These are phyloP conservation scores for Probosciger aterrimus DNA, from an alignment of 2,113 vertebrate species.

Conservation along the genomic window DNA sequence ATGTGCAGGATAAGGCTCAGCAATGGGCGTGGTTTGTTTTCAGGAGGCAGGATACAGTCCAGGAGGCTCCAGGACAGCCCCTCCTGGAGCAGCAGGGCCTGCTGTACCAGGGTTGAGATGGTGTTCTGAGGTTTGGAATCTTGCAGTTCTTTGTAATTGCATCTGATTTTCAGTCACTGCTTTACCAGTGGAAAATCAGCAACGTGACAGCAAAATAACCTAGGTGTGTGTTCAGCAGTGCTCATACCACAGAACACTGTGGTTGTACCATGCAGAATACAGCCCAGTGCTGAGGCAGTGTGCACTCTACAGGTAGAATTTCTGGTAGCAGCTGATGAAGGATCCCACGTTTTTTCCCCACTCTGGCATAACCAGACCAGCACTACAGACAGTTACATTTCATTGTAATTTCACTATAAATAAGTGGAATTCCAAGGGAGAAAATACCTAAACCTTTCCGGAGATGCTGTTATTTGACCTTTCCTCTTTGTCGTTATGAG, in stretches of 20 bases:
- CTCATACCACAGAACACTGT: neutral
- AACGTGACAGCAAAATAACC: too few relatives aligned
- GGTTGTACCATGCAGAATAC: neutral
- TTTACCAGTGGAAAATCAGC: neutral
- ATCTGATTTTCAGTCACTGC: neutral
- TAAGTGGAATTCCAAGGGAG: neutral
- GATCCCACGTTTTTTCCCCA: accelerated
- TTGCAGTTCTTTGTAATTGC: neutral
- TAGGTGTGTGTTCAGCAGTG: accelerated
- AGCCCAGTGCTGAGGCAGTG: neutral
- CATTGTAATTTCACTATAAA: neutral
- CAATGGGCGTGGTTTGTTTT: neutral
- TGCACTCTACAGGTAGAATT: accelerated
- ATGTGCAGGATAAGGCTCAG: accelerated
- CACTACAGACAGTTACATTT: accelerated
- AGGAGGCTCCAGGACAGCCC: too few relatives aligned
- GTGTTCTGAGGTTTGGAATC: neutral
- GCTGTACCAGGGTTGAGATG: neutral
- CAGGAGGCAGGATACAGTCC: too few relatives aligned
- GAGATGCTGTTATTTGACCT: too few relatives aligned
- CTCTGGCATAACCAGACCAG: neutral
- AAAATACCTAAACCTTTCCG: neutral
- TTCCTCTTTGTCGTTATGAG: accelerated
- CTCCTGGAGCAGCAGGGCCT: neutral
- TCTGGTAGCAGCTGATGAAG: neutral